Conservation (phyloP, 2,888 invertebrate genomes). For the Neoscelio sp. region DNA sequence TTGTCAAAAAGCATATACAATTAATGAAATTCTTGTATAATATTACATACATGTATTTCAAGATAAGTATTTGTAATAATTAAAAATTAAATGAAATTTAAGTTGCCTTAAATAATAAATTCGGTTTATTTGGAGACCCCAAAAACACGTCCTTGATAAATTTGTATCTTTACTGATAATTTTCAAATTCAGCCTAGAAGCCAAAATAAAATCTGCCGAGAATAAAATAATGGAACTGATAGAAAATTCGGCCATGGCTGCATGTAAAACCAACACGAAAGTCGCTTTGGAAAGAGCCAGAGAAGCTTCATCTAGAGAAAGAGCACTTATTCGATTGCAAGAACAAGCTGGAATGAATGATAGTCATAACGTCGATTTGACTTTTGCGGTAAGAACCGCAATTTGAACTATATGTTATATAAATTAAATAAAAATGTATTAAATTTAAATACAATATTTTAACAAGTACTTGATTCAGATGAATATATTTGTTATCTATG, state of each 20-base stretch:
- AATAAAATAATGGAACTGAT: slow-evolving; percentile 94
- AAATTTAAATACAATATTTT: no score
- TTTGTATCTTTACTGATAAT: no score
- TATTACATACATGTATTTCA: no score
- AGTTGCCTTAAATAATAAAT: slow-evolving; percentile 2
- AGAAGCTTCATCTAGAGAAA: slow-evolving; percentile 97
- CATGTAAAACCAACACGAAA: slow-evolving; percentile 86
- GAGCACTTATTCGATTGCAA: slow-evolving; percentile 94
- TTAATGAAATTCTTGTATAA: no score
- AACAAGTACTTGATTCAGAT: no score
- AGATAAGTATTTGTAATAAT: background rate
- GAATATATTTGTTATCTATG: no score
- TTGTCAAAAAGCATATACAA: no score
- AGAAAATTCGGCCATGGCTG: slow-evolving; percentile 93
- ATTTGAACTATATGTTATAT: no score
- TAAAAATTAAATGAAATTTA: no score
- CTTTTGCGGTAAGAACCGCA: slow-evolving; percentile 95
- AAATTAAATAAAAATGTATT: slow-evolving; percentile 2
- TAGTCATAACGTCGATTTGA: slow-evolving; percentile 96
- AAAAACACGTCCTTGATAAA: no score
- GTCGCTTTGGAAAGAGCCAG: slow-evolving; percentile 95
- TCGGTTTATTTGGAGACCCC: no score
- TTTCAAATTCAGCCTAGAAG: slow-evolving; percentile 89
- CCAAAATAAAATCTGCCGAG: slow-evolving; percentile 95
- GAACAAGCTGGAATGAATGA: slow-evolving; percentile 96